Evolutionary conservation across 1,140 invertebrate species (phyloP).

Genomic region (Zaprionus gabonicus): DNA sequence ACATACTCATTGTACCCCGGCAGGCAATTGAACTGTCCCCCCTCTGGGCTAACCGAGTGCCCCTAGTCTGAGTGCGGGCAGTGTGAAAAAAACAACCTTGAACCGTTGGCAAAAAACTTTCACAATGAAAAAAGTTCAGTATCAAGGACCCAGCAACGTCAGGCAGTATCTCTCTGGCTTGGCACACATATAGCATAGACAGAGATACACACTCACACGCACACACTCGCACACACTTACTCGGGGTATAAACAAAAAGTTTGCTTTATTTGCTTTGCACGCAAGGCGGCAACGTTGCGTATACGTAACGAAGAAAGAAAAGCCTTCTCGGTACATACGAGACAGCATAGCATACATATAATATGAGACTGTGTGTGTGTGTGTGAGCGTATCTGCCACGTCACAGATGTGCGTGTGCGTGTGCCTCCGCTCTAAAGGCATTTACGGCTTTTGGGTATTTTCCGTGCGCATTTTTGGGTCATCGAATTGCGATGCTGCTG

Average conservation of each 20-base stretch:
- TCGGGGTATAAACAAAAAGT: slow-evolving; percentile 39
- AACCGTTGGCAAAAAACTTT: slow-evolving; percentile 79
- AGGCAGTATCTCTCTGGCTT: slow-evolving; percentile 48
- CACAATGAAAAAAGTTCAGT: slow-evolving; percentile 82
- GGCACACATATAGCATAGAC: neutral
- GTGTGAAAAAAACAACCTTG: slow-evolving; percentile 64
- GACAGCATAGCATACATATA: neutral
- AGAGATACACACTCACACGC: neutral
- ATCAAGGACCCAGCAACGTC: slow-evolving; percentile 74
- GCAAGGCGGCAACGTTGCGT: slow-evolving; percentile 64
- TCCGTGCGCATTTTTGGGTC: slow-evolving; percentile 60
- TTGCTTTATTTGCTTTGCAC: slow-evolving; percentile 60
- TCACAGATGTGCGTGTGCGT: slow-evolving; percentile 21
- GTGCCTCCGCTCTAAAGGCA: slow-evolving; percentile 43
- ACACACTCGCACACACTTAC: neutral
- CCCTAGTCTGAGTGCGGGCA: slow-evolving; percentile 10
- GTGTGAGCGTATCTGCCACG: slow-evolving; percentile 8
- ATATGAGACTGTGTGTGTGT: slow-evolving; percentile 2
- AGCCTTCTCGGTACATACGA: slow-evolving; percentile 9
- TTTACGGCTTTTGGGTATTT: slow-evolving; percentile 67
- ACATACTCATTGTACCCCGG: neutral
- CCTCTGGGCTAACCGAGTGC: neutral
- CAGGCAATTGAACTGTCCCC: slow-evolving; percentile 26
- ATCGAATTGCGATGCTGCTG: slow-evolving; percentile 27
- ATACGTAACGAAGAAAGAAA: slow-evolving; percentile 67